Percentiles rank a stretch among this genome's conserved stretches.
Conservation (phyloP, 2,113 vertebrate species). For the Atlantisia rogersi region DNA sequence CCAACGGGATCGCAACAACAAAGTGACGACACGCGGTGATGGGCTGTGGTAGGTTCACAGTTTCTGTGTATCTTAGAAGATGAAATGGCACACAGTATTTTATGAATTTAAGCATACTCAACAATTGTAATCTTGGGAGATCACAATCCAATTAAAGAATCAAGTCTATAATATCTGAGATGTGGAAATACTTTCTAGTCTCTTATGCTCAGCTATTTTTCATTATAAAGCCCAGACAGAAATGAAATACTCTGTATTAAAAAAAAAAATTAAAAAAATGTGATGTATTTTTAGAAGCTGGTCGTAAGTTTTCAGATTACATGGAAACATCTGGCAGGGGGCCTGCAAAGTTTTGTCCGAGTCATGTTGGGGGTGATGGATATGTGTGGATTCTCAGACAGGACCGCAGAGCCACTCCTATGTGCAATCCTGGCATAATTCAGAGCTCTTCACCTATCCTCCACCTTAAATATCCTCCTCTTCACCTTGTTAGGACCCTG, state of each 20-base stretch:
- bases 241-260: background rate
- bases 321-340: background rate
- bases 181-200: background rate
- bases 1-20: background rate
- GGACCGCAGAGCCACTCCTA: background rate
- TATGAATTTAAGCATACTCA: background rate
- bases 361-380: background rate
- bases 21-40: background rate
- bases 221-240: background rate
- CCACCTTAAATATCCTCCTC: too few relatives aligned
- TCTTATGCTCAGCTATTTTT: background rate
- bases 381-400: background rate
- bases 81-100: background rate
- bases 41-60: background rate
- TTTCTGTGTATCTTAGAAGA: background rate
- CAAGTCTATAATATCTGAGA: background rate
- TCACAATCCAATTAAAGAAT: background rate
- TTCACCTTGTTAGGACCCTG: too few relatives aligned
- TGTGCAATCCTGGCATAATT: background rate
- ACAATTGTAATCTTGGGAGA: background rate
- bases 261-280: background rate
- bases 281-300: background rate
- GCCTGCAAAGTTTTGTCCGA: background rate
- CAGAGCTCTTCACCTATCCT: background rate
- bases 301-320: background rate